Evolutionary conservation across 2,888 invertebrate species (phyloP).

Genomic region (Perithous albicinctus): DNA sequence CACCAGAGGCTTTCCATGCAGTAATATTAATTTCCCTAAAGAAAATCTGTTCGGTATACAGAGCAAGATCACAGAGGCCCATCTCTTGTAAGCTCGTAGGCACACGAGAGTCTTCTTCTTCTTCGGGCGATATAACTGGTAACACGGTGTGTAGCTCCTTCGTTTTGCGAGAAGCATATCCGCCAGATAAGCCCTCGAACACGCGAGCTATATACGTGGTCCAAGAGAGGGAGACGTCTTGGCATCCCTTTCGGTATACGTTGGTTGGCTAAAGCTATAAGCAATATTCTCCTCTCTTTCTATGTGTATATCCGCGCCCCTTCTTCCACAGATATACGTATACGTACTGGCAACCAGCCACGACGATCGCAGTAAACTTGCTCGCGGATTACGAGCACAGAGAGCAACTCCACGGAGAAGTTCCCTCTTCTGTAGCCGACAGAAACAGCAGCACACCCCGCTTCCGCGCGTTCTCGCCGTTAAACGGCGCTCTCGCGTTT

Average conservation of each 20-base stretch:
- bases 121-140: conserved; percentile 16
- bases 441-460: conserved; percentile 3
- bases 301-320: conserved; percentile 20
- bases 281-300: conserved; percentile 11
- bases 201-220: neutral
- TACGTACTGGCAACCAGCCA: conserved; percentile 76
- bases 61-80: neutral
- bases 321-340: conserved; percentile 28
- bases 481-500: conserved; percentile 67
- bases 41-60: no score
- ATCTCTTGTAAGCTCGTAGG: neutral
- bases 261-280: neutral
- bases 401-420: conserved; percentile 72
- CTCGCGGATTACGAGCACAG: conserved; percentile 74
- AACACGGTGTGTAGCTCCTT: conserved; percentile 38
- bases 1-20: neutral
- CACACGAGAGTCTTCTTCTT: conserved; percentile 5
- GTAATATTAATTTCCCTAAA: no score
- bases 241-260: neutral
- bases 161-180: conserved; percentile 47
- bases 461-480: conserved; percentile 56
- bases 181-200: conserved; percentile 58
- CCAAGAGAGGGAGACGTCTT: neutral
- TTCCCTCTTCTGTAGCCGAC: conserved; percentile 68
- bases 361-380: conserved; percentile 77